phyloP scores from a whole-genome alignment of 2,888 invertebrate genomes.

The Eumerus sabulonum region DNA sequence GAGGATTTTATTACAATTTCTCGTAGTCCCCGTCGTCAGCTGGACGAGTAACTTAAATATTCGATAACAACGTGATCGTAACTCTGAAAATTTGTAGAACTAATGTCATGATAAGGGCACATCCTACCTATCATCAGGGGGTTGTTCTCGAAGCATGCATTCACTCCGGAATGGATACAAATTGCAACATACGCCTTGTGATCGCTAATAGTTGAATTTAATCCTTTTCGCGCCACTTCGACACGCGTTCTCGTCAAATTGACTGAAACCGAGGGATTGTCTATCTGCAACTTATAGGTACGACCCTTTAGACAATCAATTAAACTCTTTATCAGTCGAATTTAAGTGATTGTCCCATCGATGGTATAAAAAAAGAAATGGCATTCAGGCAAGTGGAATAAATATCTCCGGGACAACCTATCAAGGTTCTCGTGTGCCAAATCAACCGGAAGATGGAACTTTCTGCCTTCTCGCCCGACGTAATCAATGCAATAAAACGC shows the following conservation, averaged over 20 bases:
- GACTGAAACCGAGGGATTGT: conserved; percentile 39
- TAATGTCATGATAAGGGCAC: too few relatives aligned
- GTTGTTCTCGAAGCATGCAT: not conserved
- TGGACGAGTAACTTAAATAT: not conserved
- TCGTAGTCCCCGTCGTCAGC: not conserved
- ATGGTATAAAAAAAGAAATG: conserved; percentile 15
- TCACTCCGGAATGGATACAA: not conserved
- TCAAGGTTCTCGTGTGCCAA: conserved; percentile 32
- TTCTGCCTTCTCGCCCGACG: conserved; percentile 29
- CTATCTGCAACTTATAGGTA: not conserved
- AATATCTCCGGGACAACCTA: not conserved
- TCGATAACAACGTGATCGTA: too few relatives aligned
- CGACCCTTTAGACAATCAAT: conserved; percentile 37
- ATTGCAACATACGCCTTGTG: not conserved
- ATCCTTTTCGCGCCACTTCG: too few relatives aligned
- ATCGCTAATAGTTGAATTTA: not conserved
- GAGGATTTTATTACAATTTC: conserved; percentile 14
- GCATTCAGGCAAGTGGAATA: conserved; percentile 31
- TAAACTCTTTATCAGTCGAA: conserved; percentile 56
- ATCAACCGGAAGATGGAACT: conserved; percentile 65
- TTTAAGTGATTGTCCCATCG: conserved; percentile 3
- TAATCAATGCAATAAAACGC: conserved; percentile 63
- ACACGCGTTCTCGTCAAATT: conserved; percentile 38
- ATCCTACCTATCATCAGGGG: too few relatives aligned
- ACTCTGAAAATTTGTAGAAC: not conserved